Base-by-base conservation (phyloP, 2,113 vertebrate genomes). In the Tragulus kanchil region DNA sequence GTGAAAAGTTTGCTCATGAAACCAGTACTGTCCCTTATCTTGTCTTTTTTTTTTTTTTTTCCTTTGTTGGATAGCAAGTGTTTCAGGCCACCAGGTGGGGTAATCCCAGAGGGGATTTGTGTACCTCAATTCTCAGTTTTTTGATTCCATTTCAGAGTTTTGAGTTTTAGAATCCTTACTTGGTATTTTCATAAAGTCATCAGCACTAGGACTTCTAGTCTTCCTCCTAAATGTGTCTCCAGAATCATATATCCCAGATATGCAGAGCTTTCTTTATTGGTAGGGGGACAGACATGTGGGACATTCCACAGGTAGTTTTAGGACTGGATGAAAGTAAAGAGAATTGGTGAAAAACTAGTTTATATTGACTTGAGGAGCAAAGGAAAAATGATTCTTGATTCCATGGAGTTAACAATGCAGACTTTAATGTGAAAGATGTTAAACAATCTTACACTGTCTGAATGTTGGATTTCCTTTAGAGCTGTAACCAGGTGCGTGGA, bases 31-130 rank as follows among this genome's bases (percentile, higher is more conserved):
- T 8, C 8, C 10, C 10, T 23, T 61, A 82, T 31, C 7, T 73
- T 67, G 15, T 23, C 48, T 79, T 64, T n/a, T 54, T 94, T 92
- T 85, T 23, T 52, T 79, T 64, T 50, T 71, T 95, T 87, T 56
- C 1, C 5, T 48, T 84, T 52, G 4, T 65, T 82, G 26, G 10
- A 28, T 45, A 59, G 19, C 21, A 75, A 59, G 28, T 52, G n/a
- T 42, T 21, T 28, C 21, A 15, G 79, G 26, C 48, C 42, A 73
- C 9, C 59, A 81, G 19, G n/a, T 36, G 36, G 31, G 36, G 36
- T 36, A 36, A 36, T 36, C 36, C 36, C 62, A 95, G 67, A 48
- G 61, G 31, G 61, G 16, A 23, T 79, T 59, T 59, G 56, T 42
- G 77, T 59, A 78, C 26, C 25, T 67, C 9, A n/a, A 6, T 64